Evolutionary conservation across 2,888 invertebrate species (phyloP), one percentile per base, ranked within the genome.

Genomic region (Lordiphosa fenestrarum): DNA sequence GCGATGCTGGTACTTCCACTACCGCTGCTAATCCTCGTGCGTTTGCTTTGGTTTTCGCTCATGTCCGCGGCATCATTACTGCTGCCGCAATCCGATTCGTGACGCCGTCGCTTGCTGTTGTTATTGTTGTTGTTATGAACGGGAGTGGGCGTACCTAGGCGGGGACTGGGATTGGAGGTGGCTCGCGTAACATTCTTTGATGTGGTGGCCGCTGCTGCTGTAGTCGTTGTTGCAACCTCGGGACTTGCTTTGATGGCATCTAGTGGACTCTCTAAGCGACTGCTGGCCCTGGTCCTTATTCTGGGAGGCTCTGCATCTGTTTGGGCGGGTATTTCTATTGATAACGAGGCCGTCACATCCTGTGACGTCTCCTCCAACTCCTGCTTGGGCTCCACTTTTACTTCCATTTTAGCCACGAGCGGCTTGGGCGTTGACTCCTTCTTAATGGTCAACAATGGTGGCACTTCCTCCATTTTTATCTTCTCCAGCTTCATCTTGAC

Each of bases 311-410:
- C 86, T 62, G 71, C 50, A 35, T 89, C 89, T 76, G 91, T 87
- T 63, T 92, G 89, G 42, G 90, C 89, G 4, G 96, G 96, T 74
- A 96, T 96, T 88, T 96, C 96, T 75, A 96, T 96, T 2, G 95
- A 91, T 9, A 25, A 25, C 7, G 25, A 25, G 25, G 25, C 25
- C 6, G 25, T 25, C 25, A 25, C 25, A 7, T 25, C 25, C 25
- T 25, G 36, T 15, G 33, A 15, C 39, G 39, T 60, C 60, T 25
- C 64, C 55, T 30, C 30, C 19, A 63, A 58, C 7, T 56, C 56
- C 35, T 10, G 12, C 25, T 66, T 61, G 7, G 49, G 15, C 15
- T 56, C 69, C 7, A 19, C 40, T 10, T 65, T 66, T 5, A 55
- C 13, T 19, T 59, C 65, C 2, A 46, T 10, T 21, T 58, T 67